Base-by-base conservation (phyloP, 1,140 invertebrate genomes). In the Latrodectus geometricus region DNA sequence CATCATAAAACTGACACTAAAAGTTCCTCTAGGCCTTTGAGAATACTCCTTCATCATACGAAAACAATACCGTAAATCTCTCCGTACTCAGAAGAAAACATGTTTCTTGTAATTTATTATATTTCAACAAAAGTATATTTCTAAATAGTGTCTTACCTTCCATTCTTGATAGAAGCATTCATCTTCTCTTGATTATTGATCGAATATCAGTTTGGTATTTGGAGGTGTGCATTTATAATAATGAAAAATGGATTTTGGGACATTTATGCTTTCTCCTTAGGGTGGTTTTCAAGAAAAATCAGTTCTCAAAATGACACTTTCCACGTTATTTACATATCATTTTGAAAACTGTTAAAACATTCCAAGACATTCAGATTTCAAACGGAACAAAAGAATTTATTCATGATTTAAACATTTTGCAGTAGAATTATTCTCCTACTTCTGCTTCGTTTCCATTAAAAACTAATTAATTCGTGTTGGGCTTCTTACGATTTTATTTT, bases 121-220 rank as follows among this genome's bases (percentile, higher is more conserved):
- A 23, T 23, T 56, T 76, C 54, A 20, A 48, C 74, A 54, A 23
- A 14, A 76, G 54, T 35, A 76, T 11, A 61, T 11, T 17, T 76
- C 20, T 76, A 52, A 76, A 56, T 76, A 76, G 21, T 23, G n/a
- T 76, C 74, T 61, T 49, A 54, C 52, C 3, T 20, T 52, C 35
- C 9, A 56, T 17, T 49, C 9, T 54, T 12, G 17, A 20, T 4
- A 15, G 52, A 14, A 78, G 66, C 76, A 78, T 78, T 78, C 35
- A 15, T 78, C 76, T 68, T 76, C 14, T 11, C 54, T 48, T 49
- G 61, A 49, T 48, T 78, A 68, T 78, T 78, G 61, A 78, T 78
- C 56, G 61, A 78, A 35, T 78, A 78, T 78, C 66, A 35, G 65
- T 20, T 20, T 35, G 14, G 50, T 54, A 20, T 68, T 78, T 61